A percentile compares a stretch with the other conserved stretches of the same genome.
Conservation (phyloP, 2,113 vertebrate species). For the Melanocharis versteri region DNA sequence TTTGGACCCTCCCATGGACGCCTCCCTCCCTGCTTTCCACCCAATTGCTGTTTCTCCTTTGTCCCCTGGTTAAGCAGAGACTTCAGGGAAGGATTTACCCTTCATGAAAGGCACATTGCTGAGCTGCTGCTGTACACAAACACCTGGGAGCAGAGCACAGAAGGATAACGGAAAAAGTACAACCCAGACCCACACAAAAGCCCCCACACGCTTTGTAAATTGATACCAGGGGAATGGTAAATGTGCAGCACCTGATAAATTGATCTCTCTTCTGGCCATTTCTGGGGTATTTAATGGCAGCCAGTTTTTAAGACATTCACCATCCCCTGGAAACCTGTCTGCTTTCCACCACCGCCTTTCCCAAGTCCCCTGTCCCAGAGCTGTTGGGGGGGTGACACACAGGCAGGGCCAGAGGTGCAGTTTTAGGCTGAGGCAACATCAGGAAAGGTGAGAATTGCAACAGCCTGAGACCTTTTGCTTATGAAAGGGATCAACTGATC, state of each 20-base stretch:
- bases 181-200: background rate
- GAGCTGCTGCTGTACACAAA: background rate
- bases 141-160: background rate
- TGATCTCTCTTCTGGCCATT: background rate
- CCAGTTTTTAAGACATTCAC: background rate
- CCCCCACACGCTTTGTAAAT: fast-evolving
- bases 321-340: background rate
- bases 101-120: background rate
- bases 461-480: background rate
- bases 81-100: background rate
- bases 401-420: background rate
- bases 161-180: background rate
- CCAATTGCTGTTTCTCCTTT: background rate
- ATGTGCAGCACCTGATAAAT: background rate
- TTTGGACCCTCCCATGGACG: background rate
- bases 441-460: background rate
- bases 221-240: background rate
- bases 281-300: background rate
- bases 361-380: background rate
- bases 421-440: background rate
- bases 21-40: background rate
- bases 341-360: background rate
- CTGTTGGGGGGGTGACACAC: too few species aligned
- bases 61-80: background rate
- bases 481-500: background rate